Conservation (phyloP, 53 echinoderm and acorn worm species). For the Luidia sarsii region DNA sequence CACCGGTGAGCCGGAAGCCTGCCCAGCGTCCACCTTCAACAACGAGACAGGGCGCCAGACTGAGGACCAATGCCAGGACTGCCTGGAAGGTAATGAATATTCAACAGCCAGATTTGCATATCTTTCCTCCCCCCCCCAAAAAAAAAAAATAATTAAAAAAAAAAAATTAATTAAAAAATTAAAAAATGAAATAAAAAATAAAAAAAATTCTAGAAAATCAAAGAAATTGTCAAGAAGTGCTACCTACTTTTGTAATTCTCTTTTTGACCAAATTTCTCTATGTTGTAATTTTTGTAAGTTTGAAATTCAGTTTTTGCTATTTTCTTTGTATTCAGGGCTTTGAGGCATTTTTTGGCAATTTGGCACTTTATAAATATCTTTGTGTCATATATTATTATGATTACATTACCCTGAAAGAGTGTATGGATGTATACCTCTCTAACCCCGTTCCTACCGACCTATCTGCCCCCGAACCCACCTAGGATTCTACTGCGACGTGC, state of each 20-base stretch:
- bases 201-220: neutral
- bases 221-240: no score
- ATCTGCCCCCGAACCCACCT: neutral
- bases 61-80: slow-evolving; percentile 72
- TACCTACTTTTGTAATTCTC: no score
- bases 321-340: no score
- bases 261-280: no score
- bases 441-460: no score
- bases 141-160: neutral
- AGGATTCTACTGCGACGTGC: slow-evolving; percentile 91
- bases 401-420: no score
- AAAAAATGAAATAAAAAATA: neutral
- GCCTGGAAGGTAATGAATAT: slow-evolving; percentile 77
- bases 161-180: neutral
- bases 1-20: slow-evolving; percentile 90
- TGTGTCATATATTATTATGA: no score
- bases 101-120: neutral
- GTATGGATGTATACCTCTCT: no score
- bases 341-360: no score
- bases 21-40: slow-evolving; percentile 95
- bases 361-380: no score
- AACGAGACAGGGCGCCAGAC: slow-evolving; percentile 69
- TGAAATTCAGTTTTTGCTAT: no score
- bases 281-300: no score
- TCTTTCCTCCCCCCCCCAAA: neutral